A percentile compares a stretch with the other conserved stretches of the same genome.
Evolutionary conservation across 2,113 vertebrate genomes (phyloP).

Genomic region (Struthidea cinerea): DNA sequence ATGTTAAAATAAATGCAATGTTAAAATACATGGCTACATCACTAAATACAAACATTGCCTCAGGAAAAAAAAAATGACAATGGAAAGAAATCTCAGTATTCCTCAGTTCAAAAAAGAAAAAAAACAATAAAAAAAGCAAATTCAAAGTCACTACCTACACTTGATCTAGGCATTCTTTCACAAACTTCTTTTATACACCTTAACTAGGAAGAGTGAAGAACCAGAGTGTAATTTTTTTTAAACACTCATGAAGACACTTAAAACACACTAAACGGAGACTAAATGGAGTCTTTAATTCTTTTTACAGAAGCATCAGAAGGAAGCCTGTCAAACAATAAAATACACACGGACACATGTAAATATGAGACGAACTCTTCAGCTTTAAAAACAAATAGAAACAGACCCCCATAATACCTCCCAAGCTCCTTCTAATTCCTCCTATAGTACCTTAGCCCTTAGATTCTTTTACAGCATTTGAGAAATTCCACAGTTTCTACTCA

Average conservation of each 20-base stretch:
- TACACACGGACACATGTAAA: neutral
- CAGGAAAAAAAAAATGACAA: neutral
- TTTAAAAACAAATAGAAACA: neutral
- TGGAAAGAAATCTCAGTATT: neutral
- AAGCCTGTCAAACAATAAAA: neutral
- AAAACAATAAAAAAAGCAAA: neutral
- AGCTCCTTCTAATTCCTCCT: neutral
- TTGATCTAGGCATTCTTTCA: neutral
- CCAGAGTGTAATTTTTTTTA: neutral
- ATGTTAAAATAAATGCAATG: neutral
- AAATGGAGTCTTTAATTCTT: neutral
- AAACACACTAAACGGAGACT: neutral
- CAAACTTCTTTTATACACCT: neutral
- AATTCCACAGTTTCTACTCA: neutral
- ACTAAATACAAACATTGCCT: neutral
- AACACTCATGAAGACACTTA: neutral
- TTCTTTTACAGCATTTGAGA: neutral
- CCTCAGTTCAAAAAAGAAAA: neutral
- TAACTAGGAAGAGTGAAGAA: neutral
- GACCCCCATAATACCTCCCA: neutral
- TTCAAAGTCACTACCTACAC: neutral
- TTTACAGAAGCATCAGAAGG: neutral
- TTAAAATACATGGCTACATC: neutral
- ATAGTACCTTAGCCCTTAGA: neutral
- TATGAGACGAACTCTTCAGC: neutral